phyloP scores from a whole-genome alignment of 2,113 vertebrate species.

The Sprattus sprattus region DNA sequence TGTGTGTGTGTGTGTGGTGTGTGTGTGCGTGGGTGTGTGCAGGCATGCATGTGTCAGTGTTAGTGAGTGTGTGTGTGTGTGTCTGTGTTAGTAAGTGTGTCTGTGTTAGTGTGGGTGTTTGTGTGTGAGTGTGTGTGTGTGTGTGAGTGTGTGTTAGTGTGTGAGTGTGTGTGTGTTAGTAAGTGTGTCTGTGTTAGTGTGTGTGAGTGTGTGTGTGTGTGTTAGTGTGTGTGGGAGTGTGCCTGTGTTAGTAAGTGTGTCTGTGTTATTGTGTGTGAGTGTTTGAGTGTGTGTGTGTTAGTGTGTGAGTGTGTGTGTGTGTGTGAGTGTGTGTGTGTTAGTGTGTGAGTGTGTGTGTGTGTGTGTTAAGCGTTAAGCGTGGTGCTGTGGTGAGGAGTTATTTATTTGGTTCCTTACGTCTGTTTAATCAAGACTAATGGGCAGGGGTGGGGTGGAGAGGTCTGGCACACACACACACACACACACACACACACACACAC shows the following conservation, averaged over 20 bases:
- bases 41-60: no score
- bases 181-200: not conserved
- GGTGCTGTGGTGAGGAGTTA: slow-evolving; percentile 39
- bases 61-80: no score
- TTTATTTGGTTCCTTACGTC: slow-evolving; percentile 61
- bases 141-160: no score
- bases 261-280: not conserved
- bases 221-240: not conserved
- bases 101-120: no score
- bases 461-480: no score
- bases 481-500: no score
- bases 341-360: not conserved
- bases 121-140: no score
- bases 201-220: slow-evolving; percentile 26
- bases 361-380: not conserved
- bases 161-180: not conserved
- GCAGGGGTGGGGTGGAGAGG: slow-evolving; percentile 40
- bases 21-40: no score
- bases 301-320: not conserved
- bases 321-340: not conserved
- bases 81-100: no score
- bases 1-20: no score
- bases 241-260: not conserved
- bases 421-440: slow-evolving; percentile 70
- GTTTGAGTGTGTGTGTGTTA: not conserved